These are phyloP conservation scores for Pampusana beccarii DNA, from an alignment of 2,113 vertebrate genomes.

Conservation along the genomic window DNA sequence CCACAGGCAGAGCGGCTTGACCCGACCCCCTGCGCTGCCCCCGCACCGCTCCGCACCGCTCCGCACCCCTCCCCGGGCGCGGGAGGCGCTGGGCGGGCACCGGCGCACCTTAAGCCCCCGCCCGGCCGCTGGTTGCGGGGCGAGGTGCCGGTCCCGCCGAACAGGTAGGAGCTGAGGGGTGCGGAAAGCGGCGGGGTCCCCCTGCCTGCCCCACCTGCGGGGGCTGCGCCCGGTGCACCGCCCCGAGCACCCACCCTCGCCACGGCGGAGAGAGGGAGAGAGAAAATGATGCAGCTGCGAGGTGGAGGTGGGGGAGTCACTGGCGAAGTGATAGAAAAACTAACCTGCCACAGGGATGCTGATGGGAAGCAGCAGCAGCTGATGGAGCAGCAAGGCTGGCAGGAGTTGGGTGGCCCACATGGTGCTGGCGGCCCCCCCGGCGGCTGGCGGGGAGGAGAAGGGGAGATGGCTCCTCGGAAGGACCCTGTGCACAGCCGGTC, in stretches of 20 bases:
- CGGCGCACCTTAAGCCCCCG: background rate
- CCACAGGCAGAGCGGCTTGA: background rate
- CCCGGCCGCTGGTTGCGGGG: background rate
- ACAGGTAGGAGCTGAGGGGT: background rate
- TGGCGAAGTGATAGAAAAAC: conserved; percentile 12
- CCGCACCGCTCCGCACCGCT: background rate
- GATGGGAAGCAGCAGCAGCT: conserved; percentile 73
- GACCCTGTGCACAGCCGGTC: conserved; percentile 63
- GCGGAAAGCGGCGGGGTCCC: background rate
- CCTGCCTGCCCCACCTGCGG: background rate
- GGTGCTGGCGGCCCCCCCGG: conserved; percentile 50
- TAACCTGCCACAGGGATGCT: conserved; percentile 75
- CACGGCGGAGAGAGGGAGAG: background rate
- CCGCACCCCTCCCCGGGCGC: background rate
- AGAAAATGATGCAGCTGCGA: background rate
- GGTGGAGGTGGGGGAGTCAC: background rate
- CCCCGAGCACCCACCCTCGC: background rate
- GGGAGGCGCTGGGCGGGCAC: background rate
- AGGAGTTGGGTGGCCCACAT: conserved; percentile 77
- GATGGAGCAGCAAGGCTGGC: conserved; percentile 71
- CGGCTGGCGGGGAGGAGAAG: conserved; percentile 36
- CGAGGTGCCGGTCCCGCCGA: background rate
- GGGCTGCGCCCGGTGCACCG: background rate
- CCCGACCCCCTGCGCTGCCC: background rate
- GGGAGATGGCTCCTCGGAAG: conserved; percentile 59